A percentile compares a stretch with the other conserved stretches of the same genome.
Evolutionary conservation across 1,140 invertebrate genomes (phyloP).

Genomic region (Lycorma delicatula): DNA sequence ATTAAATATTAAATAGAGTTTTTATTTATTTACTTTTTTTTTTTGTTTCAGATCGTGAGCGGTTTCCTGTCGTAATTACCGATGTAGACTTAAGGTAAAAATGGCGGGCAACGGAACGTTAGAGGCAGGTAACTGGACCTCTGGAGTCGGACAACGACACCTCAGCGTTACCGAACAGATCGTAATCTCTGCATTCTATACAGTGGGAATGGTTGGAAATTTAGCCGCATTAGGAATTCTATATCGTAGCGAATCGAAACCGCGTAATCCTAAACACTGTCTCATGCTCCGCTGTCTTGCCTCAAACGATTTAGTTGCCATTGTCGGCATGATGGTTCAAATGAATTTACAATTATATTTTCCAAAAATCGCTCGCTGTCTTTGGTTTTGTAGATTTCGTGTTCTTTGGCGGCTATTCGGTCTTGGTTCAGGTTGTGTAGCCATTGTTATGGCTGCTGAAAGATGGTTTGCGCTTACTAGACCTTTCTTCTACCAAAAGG

Average conservation of each 20-base stretch:
- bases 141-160: too few species aligned
- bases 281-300: slow-evolving; percentile 69
- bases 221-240: slow-evolving; percentile 50
- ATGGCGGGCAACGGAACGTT: too few species aligned
- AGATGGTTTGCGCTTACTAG: slow-evolving; percentile 74
- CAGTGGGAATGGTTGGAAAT: slow-evolving; percentile 50
- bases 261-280: slow-evolving; percentile 64
- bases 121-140: too few species aligned
- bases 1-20: too few species aligned
- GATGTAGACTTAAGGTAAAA: too few species aligned
- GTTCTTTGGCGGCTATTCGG: slow-evolving; percentile 73
- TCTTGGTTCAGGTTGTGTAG: slow-evolving; percentile 75
- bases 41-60: too few species aligned
- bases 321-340: slow-evolving; percentile 43
- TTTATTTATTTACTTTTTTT: too few species aligned
- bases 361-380: slow-evolving; percentile 31
- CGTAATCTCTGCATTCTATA: slow-evolving; percentile 45
- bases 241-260: slow-evolving; percentile 34
- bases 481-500: slow-evolving; percentile 84
- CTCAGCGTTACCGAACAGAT: slow-evolving; percentile 37
- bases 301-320: slow-evolving; percentile 67
- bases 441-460: slow-evolving; percentile 77
- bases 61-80: too few species aligned
- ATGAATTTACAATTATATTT: slow-evolving; percentile 49
- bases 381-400: slow-evolving; percentile 52